A percentile compares a stretch with the other conserved stretches of the same genome.
These are phyloP conservation scores for Sympetrum striolatum DNA, from an alignment of 2,888 invertebrate genomes.

Conservation along the genomic window DNA sequence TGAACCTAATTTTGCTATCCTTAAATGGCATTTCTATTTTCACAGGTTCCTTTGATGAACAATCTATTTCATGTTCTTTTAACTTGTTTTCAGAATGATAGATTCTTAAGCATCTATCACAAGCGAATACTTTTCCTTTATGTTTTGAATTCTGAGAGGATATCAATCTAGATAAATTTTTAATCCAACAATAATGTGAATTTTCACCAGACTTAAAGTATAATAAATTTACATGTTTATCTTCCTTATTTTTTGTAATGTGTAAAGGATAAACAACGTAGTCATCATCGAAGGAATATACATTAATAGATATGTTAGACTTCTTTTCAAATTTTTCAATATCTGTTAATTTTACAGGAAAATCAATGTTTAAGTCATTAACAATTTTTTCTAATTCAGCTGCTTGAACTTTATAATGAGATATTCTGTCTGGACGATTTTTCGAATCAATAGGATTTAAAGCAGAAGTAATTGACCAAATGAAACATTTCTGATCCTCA, in stretches of 20 bases:
- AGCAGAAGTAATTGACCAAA: too few species aligned
- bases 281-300: too few species aligned
- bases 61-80: background rate
- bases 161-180: conserved; percentile 45
- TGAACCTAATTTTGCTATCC: background rate
- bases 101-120: conserved; percentile 6
- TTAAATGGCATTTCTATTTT: background rate
- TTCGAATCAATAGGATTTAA: background rate
- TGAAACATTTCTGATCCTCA: background rate
- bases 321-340: too few species aligned
- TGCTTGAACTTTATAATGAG: background rate
- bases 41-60: background rate
- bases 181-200: too few species aligned
- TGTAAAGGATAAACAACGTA: too few species aligned
- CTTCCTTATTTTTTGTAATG: too few species aligned
- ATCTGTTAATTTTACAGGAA: too few species aligned
- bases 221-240: too few species aligned
- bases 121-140: conserved; percentile 41
- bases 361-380: too few species aligned
- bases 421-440: background rate
- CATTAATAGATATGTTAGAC: too few species aligned
- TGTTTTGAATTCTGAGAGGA: conserved; percentile 45
- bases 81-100: background rate
- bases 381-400: background rate
- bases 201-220: too few species aligned